phyloP scores from a whole-genome alignment of 2,888 invertebrate species.

The Priocnemis perturbator region DNA sequence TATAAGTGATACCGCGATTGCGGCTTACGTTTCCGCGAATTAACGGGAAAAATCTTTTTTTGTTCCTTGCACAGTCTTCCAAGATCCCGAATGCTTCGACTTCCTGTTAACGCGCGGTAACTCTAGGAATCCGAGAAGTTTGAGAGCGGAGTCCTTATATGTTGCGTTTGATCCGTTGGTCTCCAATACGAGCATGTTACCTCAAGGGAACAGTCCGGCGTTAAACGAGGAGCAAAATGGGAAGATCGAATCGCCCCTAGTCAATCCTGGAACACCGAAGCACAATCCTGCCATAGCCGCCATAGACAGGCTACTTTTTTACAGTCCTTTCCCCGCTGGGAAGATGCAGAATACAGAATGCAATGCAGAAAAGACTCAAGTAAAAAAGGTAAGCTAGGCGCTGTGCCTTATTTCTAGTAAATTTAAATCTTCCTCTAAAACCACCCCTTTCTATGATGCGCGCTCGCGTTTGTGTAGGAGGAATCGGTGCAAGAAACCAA shows the following conservation, averaged over 20 bases:
- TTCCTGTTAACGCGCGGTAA: not conserved
- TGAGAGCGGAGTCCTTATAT: conserved; percentile 3
- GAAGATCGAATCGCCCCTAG: conserved; percentile 57
- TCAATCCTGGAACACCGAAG: conserved; percentile 60
- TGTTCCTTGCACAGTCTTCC: not conserved
- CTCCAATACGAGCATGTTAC: conserved; percentile 68
- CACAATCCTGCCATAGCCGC: conserved; percentile 68
- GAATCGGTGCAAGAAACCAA: conserved; percentile 53
- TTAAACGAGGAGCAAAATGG: conserved; percentile 63
- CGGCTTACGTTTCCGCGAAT: no score
- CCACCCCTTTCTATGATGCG: not conserved
- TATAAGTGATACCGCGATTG: no score
- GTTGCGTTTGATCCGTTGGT: conserved; percentile 76
- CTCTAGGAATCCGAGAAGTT: not conserved
- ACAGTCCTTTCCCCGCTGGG: conserved; percentile 60
- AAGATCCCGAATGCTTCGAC: not conserved
- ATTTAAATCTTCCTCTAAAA: not conserved
- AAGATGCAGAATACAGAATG: no score
- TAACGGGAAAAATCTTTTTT: no score
- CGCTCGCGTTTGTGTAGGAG: conserved; percentile 38
- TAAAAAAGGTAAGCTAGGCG: conserved; percentile 56
- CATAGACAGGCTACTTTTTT: conserved; percentile 70
- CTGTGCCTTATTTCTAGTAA: conserved; percentile 1
- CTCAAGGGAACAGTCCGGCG: conserved; percentile 62
- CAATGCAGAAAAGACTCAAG: conserved; percentile 36